Base-by-base conservation (phyloP, 2,113 vertebrate genomes). In the Phyllostomus discolor region DNA sequence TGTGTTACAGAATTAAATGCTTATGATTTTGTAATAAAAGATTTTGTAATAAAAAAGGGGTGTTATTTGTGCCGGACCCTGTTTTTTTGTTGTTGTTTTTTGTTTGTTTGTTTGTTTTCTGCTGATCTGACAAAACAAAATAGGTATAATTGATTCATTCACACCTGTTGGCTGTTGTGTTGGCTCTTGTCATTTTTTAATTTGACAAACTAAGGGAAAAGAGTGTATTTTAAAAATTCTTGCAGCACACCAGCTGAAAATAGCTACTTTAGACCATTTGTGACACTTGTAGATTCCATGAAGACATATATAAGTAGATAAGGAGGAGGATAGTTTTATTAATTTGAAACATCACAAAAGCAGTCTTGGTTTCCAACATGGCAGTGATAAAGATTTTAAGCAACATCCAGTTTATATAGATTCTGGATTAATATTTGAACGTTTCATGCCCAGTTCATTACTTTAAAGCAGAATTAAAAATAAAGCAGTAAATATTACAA, bases 361-460 rank as follows among this genome's bases (percentile, higher is more conserved):
- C 97, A 76, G 75, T 96, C 91, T 96, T 97, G 75, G 83, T 95
- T 97, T 97, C 75, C 95, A 97, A 96, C 89, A 87, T 97, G 97
- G 97, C 97, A 97, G 96, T 98, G 97, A 97, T 97, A 98, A 94
- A 97, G 96, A 96, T 96, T 96, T 98, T 96, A 97, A 98, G 97
- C 97, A 97, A 94, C 83, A 96, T 97, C 94, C 93, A 97, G 91
- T 96, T 96, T 64, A 97, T 89, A 97, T 70, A 91, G 85, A 52
- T 96, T 96, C 93, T 95, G 96, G 93, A 81, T 97, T 97, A 95
- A 88, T 97, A 96, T 90, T 97, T 97, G 95, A 94, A 95, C 96
- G 52, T 96, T 94, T 94, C 97, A 97, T 97, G 97, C 97, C 97
- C 95, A 87, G 90, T 97, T 98, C 88, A 96, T 91, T 97, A 97